Evolutionary conservation across 2,113 vertebrate genomes (phyloP).

Genomic region (Cheirogaleus medius): DNA sequence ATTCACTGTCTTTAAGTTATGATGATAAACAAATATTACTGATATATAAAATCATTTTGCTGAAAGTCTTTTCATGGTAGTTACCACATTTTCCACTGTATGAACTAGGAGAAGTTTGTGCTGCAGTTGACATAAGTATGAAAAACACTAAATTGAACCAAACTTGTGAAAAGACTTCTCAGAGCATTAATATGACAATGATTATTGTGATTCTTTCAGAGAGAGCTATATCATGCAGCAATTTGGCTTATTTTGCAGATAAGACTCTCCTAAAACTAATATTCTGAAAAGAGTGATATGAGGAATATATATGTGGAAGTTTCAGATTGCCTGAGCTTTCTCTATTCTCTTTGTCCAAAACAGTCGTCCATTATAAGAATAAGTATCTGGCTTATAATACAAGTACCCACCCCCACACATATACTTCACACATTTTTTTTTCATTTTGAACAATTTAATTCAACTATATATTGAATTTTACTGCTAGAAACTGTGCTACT

Average conservation of each 20-base stretch:
- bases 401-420: fast-evolving
- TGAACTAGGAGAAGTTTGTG: not conserved
- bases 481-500: not conserved
- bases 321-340: not conserved
- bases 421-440: not conserved
- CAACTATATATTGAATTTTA: not conserved
- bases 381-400: not conserved
- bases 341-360: not conserved
- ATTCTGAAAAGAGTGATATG: not conserved
- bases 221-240: not conserved
- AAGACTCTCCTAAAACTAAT: not conserved
- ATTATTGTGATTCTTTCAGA: not conserved
- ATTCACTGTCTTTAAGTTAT: not conserved
- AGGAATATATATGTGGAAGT: not conserved
- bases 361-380: not conserved
- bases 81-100: not conserved
- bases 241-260: not conserved
- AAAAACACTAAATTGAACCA: not conserved
- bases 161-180: not conserved
- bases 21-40: not conserved
- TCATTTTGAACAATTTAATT: not conserved
- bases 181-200: not conserved
- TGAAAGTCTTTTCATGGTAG: not conserved
- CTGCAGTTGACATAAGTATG: not conserved
- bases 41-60: not conserved